Evolutionary conservation across 92 coral and sea anemone species (phyloP).

Genomic region (Anthopleura xanthogrammica): DNA sequence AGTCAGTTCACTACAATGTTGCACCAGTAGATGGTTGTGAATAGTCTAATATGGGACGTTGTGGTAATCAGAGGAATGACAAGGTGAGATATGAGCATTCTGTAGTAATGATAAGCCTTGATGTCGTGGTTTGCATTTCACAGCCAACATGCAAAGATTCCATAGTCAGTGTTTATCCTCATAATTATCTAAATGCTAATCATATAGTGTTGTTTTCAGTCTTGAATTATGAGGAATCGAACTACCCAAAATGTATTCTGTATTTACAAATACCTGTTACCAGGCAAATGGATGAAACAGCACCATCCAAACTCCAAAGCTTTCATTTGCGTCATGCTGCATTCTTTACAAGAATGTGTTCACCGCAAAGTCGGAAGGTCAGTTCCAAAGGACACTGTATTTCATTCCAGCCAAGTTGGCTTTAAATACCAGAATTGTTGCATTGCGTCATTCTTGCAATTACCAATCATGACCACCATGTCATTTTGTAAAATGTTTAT

Average conservation of each 20-base stretch:
- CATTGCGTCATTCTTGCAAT: neutral
- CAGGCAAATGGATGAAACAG: neutral
- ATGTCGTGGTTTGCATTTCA: neutral
- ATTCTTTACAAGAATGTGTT: neutral
- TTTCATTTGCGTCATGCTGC: neutral
- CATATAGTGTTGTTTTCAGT: neutral
- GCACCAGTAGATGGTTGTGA: neutral
- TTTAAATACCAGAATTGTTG: neutral
- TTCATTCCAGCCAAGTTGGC: neutral
- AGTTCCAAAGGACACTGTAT: neutral
- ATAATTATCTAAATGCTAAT: neutral
- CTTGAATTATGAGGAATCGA: neutral
- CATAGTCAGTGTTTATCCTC: too few species aligned
- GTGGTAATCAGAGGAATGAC: neutral
- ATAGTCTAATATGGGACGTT: neutral
- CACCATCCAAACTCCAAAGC: neutral
- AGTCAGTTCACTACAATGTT: neutral
- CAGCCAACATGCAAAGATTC: neutral
- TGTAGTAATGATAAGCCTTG: neutral
- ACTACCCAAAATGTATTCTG: neutral
- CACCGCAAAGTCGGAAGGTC: neutral
- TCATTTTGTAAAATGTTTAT: neutral
- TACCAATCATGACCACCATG: neutral
- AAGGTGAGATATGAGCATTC: neutral
- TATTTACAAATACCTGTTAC: neutral